These are phyloP conservation scores for Pterocles burchelli DNA, from an alignment of 2,113 vertebrate species.

Conservation along the genomic window DNA sequence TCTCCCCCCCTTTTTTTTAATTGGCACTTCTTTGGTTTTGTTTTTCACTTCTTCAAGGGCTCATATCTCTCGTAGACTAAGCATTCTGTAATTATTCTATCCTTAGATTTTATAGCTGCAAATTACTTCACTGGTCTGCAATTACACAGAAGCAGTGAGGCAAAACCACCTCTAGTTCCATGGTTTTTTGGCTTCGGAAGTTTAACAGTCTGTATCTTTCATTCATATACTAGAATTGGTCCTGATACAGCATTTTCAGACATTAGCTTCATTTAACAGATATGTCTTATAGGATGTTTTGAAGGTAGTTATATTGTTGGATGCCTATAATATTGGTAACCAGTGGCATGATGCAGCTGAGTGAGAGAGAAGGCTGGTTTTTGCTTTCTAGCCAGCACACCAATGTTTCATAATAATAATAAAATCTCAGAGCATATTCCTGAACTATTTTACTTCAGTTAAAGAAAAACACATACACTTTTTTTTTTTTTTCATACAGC, in stretches of 20 bases:
- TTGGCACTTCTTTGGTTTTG: background rate
- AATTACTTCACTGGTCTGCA: background rate
- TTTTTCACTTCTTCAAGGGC: background rate
- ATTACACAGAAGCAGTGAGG: background rate
- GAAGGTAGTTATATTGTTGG: background rate
- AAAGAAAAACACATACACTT: background rate
- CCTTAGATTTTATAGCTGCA: background rate
- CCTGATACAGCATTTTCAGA: background rate
- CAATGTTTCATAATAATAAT: background rate
- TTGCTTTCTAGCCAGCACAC: background rate
- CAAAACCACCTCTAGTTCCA: background rate
- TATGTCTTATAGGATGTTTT: background rate
- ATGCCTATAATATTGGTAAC: background rate
- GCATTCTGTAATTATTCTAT: background rate
- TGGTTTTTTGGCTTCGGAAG: background rate
- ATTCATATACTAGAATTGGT: background rate
- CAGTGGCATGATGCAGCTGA: background rate
- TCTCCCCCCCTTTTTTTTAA: background rate
- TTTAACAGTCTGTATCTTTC: background rate
- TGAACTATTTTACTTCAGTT: background rate
- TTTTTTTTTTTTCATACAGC: background rate
- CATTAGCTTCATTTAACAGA: background rate
- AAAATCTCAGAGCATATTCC: background rate
- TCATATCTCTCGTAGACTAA: background rate
- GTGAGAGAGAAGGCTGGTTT: background rate